Evolutionary conservation across 1,140 invertebrate genomes (phyloP), one percentile per base, ranked within the genome.

Genomic region (Thrips palmi): DNA sequence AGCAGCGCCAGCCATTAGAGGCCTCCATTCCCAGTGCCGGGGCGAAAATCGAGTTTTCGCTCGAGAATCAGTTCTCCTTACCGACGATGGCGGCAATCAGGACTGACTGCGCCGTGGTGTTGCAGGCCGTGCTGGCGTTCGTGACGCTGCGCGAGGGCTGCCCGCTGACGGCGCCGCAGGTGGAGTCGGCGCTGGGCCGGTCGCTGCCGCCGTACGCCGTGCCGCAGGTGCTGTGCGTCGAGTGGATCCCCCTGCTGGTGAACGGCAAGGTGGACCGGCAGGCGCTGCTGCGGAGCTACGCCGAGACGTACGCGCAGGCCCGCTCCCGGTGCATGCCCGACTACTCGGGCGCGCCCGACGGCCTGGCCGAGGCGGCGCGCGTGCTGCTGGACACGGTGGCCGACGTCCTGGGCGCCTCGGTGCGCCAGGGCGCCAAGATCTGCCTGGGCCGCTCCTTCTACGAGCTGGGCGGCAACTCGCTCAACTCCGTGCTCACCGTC

Each of bases 251-350:
- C 0, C 56, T 83, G 3, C 55, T 87, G 7, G 75, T 79, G 0
- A 89, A 87, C 55, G 83, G 83, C 4, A 89, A 88, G 63, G 73
- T 76, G 7, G 83, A 89, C 55, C 63, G 83, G 39, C 82, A 86
- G 51, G 54, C 63, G 0, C 53, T 87, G 18, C 53, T 86, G 25
- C 72, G 73, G 47, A 63, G 64, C 43, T 85, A 82, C 41, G 76
- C 41, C 8, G 33, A 49, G 17, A 27, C 45, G 24, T 35, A 43
- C n/a, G n/a, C n/a, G n/a, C n/a, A n/a, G n/a, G n/a, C n/a, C n/a
- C n/a, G n/a, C n/a, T n/a, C n/a, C n/a, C n/a, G n/a, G n/a, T n/a
- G n/a, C n/a, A n/a, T n/a, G n/a, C 62, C 64, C 38, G 70, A 78
- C 47, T 78, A 73, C 45, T 59, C 56, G 0, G 67, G 65, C 1